Base-by-base conservation (phyloP, 2,113 vertebrate genomes). In the Recurvirostra avosetta region DNA sequence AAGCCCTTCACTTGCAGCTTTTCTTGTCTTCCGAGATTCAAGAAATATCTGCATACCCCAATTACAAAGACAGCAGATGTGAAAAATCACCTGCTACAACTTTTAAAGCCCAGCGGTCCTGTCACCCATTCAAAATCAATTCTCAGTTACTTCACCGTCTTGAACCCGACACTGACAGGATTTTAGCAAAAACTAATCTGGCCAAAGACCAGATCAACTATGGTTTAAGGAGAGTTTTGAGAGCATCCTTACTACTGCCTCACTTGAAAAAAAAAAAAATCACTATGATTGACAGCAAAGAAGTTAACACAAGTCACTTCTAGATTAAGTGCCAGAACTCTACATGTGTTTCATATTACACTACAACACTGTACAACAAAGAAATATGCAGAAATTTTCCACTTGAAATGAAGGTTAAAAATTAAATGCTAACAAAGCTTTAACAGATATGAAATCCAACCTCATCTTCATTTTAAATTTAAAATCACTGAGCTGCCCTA, bases 401-500 rank as follows among this genome's bases (percentile, higher is more conserved):
- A 97, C 38, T 88, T 94, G 50, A 96, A 96, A 96, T 71, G 36
- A 97, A 96, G 77, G 95, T 94, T 94, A 95, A 97, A 96, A 96
- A 95, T 92, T 94, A 90, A 95, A 96, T 17, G 20, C 81, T 92
- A 96, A 40, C 78, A 73, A 95, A 90, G 91, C 67, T 95, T 27
- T 75, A 87, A 49, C 77, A 92, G 58, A 94, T 72, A 93, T 5
- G 84, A 96, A 96, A 95, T 80, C 84, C 84, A 96, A 77, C 32
- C 80, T 82, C 47, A 74, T 71, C 89, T 87, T 91, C 86, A 96
- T 81, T 86, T 0, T 0, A 80, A 92, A 92, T 92, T 78, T 70
- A 65, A 92, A 68, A 92, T 88, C 61, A 90, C 11, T 62, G 65
- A 96, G 93, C 62, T 88, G 80, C 66, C 66, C 73, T 78, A 72